phyloP scores from a whole-genome alignment of 2,797 vertebrate genomes.

The Centropyge bicolor region DNA sequence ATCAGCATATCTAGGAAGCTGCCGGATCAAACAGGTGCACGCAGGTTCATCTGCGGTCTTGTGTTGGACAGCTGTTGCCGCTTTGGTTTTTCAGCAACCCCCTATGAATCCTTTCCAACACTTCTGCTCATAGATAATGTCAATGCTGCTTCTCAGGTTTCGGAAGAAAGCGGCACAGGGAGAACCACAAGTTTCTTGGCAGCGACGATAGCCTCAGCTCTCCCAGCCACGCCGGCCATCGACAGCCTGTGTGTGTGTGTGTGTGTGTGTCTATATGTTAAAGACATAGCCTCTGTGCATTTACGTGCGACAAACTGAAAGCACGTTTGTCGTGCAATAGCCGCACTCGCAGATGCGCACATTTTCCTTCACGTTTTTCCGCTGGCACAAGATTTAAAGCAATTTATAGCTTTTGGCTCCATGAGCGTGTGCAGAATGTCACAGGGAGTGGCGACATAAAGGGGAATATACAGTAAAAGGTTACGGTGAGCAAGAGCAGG shows the following conservation, averaged over 20 bases:
- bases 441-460: constrained; percentile 18
- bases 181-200: constrained; percentile 59
- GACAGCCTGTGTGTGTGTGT: constrained; percentile 20
- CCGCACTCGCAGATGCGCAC: not conserved
- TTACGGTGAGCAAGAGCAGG: constrained; percentile 57
- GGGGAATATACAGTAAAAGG: constrained; percentile 45
- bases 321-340: not conserved
- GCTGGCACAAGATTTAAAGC: constrained; percentile 41
- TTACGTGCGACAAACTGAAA: constrained; percentile 23
- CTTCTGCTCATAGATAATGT: constrained; percentile 61
- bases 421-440: constrained; percentile 13
- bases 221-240: constrained; percentile 37
- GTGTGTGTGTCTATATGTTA: constrained; percentile 12
- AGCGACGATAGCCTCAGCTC: constrained; percentile 29
- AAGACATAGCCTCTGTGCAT: constrained; percentile 13
- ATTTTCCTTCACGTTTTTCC: constrained; percentile 36
- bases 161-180: constrained; percentile 56
- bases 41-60: constrained; percentile 30
- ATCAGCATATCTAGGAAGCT: not conserved
- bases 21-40: constrained; percentile 24
- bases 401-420: constrained; percentile 49
- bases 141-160: constrained; percentile 68
- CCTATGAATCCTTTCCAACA: constrained; percentile 3
- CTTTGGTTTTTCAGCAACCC: constrained; percentile 24
- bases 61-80: constrained; percentile 17